A percentile compares a stretch with the other conserved stretches of the same genome.
phyloP scores from a whole-genome alignment of 2,888 invertebrate genomes.

The Craniophora ligustri region DNA sequence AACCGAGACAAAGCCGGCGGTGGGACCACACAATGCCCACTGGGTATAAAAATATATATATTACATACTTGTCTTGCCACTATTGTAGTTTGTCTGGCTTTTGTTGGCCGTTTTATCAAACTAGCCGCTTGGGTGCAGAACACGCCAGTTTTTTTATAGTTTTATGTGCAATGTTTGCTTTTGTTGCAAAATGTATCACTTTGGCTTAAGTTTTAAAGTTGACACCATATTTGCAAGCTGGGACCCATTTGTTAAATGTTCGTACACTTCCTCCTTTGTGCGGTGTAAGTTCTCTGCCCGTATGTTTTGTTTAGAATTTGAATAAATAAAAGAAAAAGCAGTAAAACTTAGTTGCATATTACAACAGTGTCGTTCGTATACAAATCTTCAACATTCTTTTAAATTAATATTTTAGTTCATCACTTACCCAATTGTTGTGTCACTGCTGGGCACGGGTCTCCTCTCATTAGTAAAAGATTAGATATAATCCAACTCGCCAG shows the following conservation, averaged over 20 bases:
- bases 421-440: no score
- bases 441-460: no score
- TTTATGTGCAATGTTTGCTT: slow-evolving; percentile 34
- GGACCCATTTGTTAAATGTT: slow-evolving; percentile 11
- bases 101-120: slow-evolving; percentile 57
- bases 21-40: slow-evolving; percentile 57
- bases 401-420: no score
- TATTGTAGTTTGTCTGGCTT: slow-evolving; percentile 65
- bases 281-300: not conserved
- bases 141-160: slow-evolving; percentile 33
- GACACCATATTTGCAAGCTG: slow-evolving; percentile 17
- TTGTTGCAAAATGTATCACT: slow-evolving; percentile 37
- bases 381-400: no score
- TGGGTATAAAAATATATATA: slow-evolving; percentile 62
- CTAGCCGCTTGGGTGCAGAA: slow-evolving; percentile 39
- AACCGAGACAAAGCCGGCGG: slow-evolving; percentile 66
- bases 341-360: no score
- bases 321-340: no score
- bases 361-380: no score
- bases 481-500: no score
- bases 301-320: not conserved
- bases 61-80: slow-evolving; percentile 61
- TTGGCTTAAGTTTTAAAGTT: slow-evolving; percentile 29
- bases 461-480: no score
- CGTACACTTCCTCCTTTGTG: slow-evolving; percentile 3